Conservation (phyloP, 2,797 vertebrate genomes). For the Sardinella longiceps region DNA sequence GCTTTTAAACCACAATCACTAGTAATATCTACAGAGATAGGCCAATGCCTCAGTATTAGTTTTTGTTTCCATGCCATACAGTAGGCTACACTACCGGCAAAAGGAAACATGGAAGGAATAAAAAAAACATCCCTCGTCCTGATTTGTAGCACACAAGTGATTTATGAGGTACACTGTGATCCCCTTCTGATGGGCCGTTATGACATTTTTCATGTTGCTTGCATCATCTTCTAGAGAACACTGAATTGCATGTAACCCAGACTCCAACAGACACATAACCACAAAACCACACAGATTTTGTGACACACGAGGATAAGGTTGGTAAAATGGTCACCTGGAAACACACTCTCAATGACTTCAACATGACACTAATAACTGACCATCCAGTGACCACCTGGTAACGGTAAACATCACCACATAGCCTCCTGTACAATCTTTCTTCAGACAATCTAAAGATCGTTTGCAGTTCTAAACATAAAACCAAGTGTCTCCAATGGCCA, state of each 20-base stretch:
- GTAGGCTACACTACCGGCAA: neutral
- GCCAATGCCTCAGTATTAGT: neutral
- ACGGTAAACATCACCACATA: neutral
- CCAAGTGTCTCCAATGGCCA: neutral
- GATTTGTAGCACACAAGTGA: slow-evolving; percentile 5
- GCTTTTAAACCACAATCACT: neutral
- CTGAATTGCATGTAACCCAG: neutral
- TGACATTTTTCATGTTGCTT: neutral
- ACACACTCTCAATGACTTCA: neutral
- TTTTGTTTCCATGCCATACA: too few species aligned
- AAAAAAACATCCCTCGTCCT: neutral
- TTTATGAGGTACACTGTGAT: slow-evolving; percentile 7
- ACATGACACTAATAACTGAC: neutral
- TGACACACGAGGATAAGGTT: neutral
- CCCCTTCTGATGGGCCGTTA: neutral
- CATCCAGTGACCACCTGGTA: neutral
- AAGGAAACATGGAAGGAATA: neutral
- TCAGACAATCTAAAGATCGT: neutral
- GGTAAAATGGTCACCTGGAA: neutral
- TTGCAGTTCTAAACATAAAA: neutral
- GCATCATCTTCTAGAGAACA: neutral
- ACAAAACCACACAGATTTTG: neutral
- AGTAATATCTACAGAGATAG: neutral
- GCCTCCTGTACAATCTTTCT: neutral
- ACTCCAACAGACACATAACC: neutral